These are phyloP conservation scores for Cataglyphis livida DNA, from an alignment of 2,888 invertebrate genomes.

Conservation along the genomic window DNA sequence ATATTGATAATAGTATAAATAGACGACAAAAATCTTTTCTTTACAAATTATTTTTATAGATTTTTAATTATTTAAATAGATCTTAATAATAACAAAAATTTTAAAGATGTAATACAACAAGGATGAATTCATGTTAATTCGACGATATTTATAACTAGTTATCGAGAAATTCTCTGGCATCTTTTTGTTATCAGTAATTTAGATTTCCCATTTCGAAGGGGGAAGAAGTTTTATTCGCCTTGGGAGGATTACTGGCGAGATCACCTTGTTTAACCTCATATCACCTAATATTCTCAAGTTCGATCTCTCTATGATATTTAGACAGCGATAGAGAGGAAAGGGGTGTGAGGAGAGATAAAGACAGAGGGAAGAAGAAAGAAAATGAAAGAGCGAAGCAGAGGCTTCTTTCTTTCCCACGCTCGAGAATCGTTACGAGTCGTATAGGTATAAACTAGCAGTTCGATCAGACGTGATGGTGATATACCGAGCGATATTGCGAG, in stretches of 20 bases:
- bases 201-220: conserved; percentile 38
- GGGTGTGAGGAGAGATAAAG: conserved; percentile 6
- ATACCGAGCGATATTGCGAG: conserved; percentile 75
- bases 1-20: too few relatives aligned
- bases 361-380: not conserved
- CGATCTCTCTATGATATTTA: conserved; percentile 19
- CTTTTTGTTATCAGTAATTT: conserved; percentile 2
- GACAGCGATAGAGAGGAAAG: not conserved
- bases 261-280: conserved; percentile 63
- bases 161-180: conserved; percentile 54
- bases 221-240: conserved; percentile 42
- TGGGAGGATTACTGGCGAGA: conserved; percentile 34
- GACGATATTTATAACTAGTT: conserved; percentile 24
- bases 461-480: conserved; percentile 75
- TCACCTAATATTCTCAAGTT: conserved; percentile 43
- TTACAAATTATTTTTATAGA: not conserved
- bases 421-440: conserved; percentile 73
- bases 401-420: conserved; percentile 58
- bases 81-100: conserved; percentile 10
- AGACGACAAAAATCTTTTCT: not conserved
- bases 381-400: conserved; percentile 3
- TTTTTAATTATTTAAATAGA: not conserved
- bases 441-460: conserved; percentile 76
- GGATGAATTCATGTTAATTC: not conserved
- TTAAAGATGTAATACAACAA: not conserved